Evolutionary conservation across 2,888 invertebrate species (phyloP), one percentile per base, ranked within the genome.

Genomic region (Sialis lutaria): DNA sequence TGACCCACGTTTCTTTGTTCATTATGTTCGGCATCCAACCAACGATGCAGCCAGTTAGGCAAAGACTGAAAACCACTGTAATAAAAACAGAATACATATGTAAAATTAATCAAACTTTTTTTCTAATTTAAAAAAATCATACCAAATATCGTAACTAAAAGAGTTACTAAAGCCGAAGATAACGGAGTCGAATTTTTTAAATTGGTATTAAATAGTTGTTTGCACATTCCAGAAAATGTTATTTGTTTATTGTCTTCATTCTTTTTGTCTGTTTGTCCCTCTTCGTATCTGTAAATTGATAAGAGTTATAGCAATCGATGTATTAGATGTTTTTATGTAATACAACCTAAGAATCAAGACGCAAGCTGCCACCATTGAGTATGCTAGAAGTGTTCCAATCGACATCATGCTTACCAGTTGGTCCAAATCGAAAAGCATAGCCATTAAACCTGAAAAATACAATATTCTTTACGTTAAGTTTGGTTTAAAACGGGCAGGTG

Each of bases 401-500:
- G 90, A 90, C 77, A 93, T 85, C 75, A 93, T 86, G 58, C 84
- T 86, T 22, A 91, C 86, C 45, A 93, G 67, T 55, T 88, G 85
- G 8, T 77, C 74, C 50, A 92, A 67, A 59, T 91, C 82, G 58
- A 93, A 85, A 45, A 90, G 64, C 54, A 88, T 82, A 0, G 91
- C 86, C 60, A 92, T 69, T 0, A 83, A 64, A 30, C 84, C 87
- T 80, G 59, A 8, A n/a, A 40, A 6, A 22, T 30, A 10, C 35
- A 8, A 30, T 13, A 44, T 8, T 8, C 7, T 48, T 6, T 13
- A 32, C 10, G 9, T 33, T 10, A 6, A 10, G 35, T 35, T 35
- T 35, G 10, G 4, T 35, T 35, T 35, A 35, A 35, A 35, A n/a
- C 2, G 3, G 35, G 35, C 35, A 35, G 9, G 7, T 34, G 7